Base-by-base conservation (phyloP, 2,113 vertebrate genomes). In the Corythoichthys haematopterus region DNA sequence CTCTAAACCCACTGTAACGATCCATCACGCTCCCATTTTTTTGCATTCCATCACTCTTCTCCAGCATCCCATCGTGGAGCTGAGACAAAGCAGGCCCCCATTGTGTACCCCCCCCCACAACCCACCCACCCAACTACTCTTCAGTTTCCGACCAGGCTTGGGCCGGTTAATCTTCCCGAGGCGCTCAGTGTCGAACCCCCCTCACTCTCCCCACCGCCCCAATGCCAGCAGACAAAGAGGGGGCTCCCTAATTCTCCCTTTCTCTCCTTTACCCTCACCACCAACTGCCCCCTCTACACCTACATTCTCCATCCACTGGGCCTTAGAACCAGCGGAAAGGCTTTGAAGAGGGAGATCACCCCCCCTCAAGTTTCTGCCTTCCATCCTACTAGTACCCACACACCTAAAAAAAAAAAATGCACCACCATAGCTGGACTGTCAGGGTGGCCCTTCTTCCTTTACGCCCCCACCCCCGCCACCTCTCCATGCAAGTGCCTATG, bases 191-290 rank as follows among this genome's bases (percentile, higher is more conserved):
- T 85, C 80, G 80, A 80, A 86, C 78, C 63, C 66, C 77, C 77
- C 78, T 81, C 81, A 80, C 83, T 38, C 53, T 13, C 53, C 77
- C 75, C 77, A 81, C 80, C 83, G 80, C 59, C 75, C 77, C 84
- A 78, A 82, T 85, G 83, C 80, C 75, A 77, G 58, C 67, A 76
- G 78, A 88, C 88, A 90, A 90, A 90, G 88, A 88, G 72, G 79
- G 80, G 79, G 83, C 77, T 88, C 86, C 87, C 83, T 88, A 88
- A 88, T 88, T 84, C 87, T 88, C 84, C 82, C 82, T 84, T 87
- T 87, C 85, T 86, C 84, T 83, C 75, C 69, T 80, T 83, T 75
- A 59, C 80, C 60, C 81, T 79, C 60, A 71, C 69, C 76, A 65
- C 72, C 52, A 69, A 68, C 78, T 66, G 74, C 75, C 82, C 68